Conservation (phyloP, 2,888 invertebrate genomes). For the Cataglyphis cursor region DNA sequence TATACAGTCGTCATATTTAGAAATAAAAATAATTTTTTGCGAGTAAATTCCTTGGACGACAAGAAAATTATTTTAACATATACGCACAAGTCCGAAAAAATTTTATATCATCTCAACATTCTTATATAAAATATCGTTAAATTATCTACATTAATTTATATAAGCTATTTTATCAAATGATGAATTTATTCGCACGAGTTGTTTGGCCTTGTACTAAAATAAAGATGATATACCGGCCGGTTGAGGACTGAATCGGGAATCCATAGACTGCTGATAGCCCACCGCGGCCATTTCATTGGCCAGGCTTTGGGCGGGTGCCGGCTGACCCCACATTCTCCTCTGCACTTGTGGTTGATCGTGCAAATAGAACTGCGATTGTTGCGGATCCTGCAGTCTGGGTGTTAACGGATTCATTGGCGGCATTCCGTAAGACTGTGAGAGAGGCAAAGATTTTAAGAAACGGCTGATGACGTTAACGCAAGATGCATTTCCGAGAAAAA, state of each 20-base stretch:
- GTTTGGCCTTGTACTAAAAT: background rate
- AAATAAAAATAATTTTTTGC: background rate
- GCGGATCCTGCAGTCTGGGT: constrained; percentile 82
- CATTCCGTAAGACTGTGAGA: constrained; percentile 80
- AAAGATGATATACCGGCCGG: constrained; percentile 75
- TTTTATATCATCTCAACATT: background rate
- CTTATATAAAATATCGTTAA: background rate
- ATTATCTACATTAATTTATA: background rate
- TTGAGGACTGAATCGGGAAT: constrained; percentile 82
- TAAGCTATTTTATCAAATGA: background rate
- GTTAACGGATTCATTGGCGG: constrained; percentile 81
- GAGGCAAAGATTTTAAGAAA: constrained; percentile 22
- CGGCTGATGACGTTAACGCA: background rate
- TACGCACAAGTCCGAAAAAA: background rate
- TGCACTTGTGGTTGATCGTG: constrained; percentile 89
- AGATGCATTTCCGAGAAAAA: background rate
- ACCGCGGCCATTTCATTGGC: constrained; percentile 84
- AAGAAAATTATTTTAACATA: constrained; percentile 5
- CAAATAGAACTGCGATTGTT: constrained; percentile 91
- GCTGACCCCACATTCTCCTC: constrained; percentile 88
- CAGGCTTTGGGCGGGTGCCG: constrained; percentile 86
- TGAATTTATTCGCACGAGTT: background rate
- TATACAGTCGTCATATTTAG: background rate
- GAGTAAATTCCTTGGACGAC: background rate
- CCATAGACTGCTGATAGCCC: constrained; percentile 83